Evolutionary conservation across 2,113 vertebrate species (phyloP), one percentile per base, ranked within the genome.

Genomic region (Empidonax traillii): DNA sequence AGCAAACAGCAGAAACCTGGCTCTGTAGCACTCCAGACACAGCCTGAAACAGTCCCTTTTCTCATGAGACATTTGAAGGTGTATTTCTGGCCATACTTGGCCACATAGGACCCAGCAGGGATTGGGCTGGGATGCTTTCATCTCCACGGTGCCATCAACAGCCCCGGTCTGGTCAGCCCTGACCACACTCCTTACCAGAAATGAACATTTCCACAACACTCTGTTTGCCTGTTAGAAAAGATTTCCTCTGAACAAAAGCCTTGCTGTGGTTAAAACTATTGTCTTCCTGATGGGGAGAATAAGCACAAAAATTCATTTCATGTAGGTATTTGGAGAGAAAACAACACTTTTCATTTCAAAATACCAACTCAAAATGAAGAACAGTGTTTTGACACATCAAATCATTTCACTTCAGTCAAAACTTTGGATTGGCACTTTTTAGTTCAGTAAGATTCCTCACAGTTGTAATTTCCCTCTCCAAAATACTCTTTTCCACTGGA

Each of bases 321-420:
- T n/a, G 28, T 58, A 7, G 10, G 63, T 94, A 95, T 92, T 95
- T 90, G 68, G 85, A 96, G 94, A 94, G 83, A 95, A 95, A 97
- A 94, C 86, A 96, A 96, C 94, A 87, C 62, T 95, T 95, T 89
- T 90, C 95, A 94, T 84, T 97, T 96, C 94, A 95, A 96, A 96
- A 97, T 88, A 96, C 27, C 88, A 90, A 49, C 83, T 97, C 79
- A 71, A 94, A 87, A 82, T 58, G 78, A 96, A 89, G 93, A 94
- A 93, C 37, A 65, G 37, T 65, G 68, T 88, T 97, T 96, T 94
- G 92, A 96, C 93, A 92, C 61, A 94, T 92, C 73, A 74, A 94
- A 95, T 97, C 61, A 95, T 94, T 94, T 95, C 76, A 94, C 73
- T 96, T 96, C 93, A 94, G 94, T 96, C 88, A 96, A 90, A 94